Evolutionary conservation across 2,888 invertebrate species (phyloP).

Genomic region (Nesidiocoris tenuis): DNA sequence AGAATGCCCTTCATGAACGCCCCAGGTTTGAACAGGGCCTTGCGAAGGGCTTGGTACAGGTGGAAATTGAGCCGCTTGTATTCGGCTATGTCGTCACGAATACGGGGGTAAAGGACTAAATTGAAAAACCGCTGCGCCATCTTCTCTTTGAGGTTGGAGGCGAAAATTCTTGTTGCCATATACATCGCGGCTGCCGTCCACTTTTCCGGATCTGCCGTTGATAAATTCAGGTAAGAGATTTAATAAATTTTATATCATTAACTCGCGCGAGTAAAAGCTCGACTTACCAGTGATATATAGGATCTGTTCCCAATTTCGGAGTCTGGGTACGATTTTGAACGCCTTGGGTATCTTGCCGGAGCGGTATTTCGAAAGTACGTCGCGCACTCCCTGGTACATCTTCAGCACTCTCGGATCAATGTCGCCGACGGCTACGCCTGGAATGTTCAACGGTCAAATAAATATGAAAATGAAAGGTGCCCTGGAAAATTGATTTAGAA

Average conservation of each 20-base stretch:
- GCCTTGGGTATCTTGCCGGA: conserved; percentile 97
- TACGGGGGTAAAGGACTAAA: conserved; percentile 84
- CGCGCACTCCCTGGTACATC: conserved; percentile 88
- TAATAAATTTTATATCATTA: not conserved
- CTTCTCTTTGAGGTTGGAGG: conserved; percentile 92
- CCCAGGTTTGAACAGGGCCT: conserved; percentile 93
- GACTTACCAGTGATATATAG: conserved; percentile 67
- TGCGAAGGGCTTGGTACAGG: conserved; percentile 88
- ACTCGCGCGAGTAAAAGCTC: not conserved
- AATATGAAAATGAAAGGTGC: not conserved
- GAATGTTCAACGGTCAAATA: no score
- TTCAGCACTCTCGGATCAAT: conserved; percentile 72
- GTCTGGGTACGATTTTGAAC: conserved; percentile 91
- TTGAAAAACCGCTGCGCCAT: conserved; percentile 96
- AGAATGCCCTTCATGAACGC: conserved; percentile 93
- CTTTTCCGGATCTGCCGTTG: conserved; percentile 82
- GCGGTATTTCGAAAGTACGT: conserved; percentile 82
- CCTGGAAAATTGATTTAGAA: not conserved
- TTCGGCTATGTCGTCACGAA: conserved; percentile 93
- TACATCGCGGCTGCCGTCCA: conserved; percentile 99
- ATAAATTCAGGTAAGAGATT: no score
- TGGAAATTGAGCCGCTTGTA: conserved; percentile 95
- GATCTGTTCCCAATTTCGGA: conserved; percentile 93
- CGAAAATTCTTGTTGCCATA: conserved; percentile 91
- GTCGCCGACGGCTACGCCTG: conserved; percentile 70